These are phyloP conservation scores for Lutraria rhynchaena DNA, from an alignment of 1,140 invertebrate species.

Conservation along the genomic window DNA sequence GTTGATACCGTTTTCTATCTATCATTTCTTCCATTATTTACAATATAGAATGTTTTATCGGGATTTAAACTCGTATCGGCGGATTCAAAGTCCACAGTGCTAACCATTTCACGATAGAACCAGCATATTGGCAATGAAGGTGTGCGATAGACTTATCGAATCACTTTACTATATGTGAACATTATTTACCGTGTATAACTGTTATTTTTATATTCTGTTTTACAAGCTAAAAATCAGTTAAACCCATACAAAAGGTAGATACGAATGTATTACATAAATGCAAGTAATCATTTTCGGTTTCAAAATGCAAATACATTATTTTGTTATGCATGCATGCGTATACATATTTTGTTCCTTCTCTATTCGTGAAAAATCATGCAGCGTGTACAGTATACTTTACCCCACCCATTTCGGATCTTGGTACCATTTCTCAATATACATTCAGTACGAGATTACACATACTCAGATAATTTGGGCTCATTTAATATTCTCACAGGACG, in stretches of 20 bases:
- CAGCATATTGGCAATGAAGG: too few species aligned
- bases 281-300: neutral
- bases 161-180: neutral
- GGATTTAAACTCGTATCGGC: slow-evolving; percentile 65
- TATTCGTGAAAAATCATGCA: neutral
- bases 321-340: neutral
- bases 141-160: too few species aligned
- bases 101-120: slow-evolving; percentile 66
- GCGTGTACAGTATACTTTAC: too few species aligned
- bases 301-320: neutral
- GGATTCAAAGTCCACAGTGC: slow-evolving; percentile 65
- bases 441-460: too few species aligned
- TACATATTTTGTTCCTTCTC: neutral
- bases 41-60: slow-evolving; percentile 63
- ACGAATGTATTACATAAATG: neutral
- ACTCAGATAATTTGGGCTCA: too few species aligned
- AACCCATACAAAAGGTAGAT: neutral
- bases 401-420: too few species aligned
- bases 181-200: neutral
- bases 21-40: too few species aligned
- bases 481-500: too few species aligned
- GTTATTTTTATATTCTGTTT: neutral
- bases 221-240: neutral
- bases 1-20: too few species aligned
- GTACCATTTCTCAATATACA: too few species aligned